Evolutionary conservation across 2,888 invertebrate species (phyloP), one percentile per base, ranked within the genome.

Genomic region (Euclidia mi): DNA sequence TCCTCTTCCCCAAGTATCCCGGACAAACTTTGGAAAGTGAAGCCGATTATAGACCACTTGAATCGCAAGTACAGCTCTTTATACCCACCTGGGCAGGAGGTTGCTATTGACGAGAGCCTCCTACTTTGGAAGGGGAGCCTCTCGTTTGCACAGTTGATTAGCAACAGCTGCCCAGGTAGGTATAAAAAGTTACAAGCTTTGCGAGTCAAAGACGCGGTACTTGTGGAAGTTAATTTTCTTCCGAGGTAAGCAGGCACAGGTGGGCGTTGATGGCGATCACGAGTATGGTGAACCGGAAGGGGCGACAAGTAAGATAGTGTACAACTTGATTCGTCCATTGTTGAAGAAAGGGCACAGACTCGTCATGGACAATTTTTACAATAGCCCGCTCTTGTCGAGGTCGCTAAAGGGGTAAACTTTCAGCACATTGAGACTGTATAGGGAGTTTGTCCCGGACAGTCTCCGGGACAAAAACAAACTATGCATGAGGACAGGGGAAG

Each of bases 341-440:
- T 43, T 51, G 17, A 28, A 51, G 29, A 43, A 38, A 37, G 51
- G 51, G 14, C 44, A 51, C 20, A 44, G 34, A 6, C 31, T 49
- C n/a, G 49, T 49, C 9, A 49, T 49, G 41, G 49, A 49, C 32
- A 49, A 42, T 38, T 44, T 51, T 31, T 51, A 44, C n/a, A 51
- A 38, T 10, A 44, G 43, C 51, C 51, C 51, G 6, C 12, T 44
- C 4, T 10, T 51, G 6, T 29, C 38, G 2, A 31, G 51, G 0
- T 20, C 43, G 9, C 31, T 51, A 4, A 44, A 51, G 25, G 10
- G 17, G 11, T 11, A 51, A 17, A 44, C 29, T 11, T 44, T 51
- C 38, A 38, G 51, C 31, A 51, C 51, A 9, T 18, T 51, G 0
- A 43, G 51, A 3, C 18, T 44, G 2, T 38, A 37, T 9, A 1